Conservation (phyloP, 2,797 vertebrate genomes). For the Megalops cyprinoides region DNA sequence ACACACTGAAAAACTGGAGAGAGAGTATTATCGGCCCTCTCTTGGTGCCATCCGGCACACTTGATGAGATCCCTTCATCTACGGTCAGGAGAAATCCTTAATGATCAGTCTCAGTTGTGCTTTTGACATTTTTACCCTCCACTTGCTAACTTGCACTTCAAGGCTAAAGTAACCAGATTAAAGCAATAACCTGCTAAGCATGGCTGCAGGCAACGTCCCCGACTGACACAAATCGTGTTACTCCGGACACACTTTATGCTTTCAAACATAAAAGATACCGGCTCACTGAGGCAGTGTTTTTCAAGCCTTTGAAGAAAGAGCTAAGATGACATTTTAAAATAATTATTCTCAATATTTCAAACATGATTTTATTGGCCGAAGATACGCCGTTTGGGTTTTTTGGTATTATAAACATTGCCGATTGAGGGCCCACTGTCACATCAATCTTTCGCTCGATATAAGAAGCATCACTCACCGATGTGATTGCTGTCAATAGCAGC, state of each 20-base stretch:
- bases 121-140: constrained; percentile 60
- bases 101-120: constrained; percentile 52
- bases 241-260: constrained; percentile 56
- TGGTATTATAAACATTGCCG: constrained; percentile 24
- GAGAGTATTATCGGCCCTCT: constrained; percentile 13
- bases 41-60: constrained; percentile 25
- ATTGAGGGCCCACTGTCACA: not conserved
- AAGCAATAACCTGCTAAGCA: constrained; percentile 65
- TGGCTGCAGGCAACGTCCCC: constrained; percentile 64
- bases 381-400: constrained; percentile 26
- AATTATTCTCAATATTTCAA: constrained; percentile 35
- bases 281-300: constrained; percentile 48
- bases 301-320: constrained; percentile 31
- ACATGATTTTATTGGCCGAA: constrained; percentile 11
- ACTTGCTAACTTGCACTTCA: constrained; percentile 63
- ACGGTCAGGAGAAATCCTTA: constrained; percentile 52
- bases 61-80: constrained; percentile 34
- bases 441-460: constrained; percentile 26
- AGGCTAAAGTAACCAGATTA: constrained; percentile 71
- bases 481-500: constrained; percentile 16
- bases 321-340: constrained; percentile 31
- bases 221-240: constrained; percentile 69
- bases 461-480: constrained; percentile 5
- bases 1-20: not conserved
- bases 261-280: constrained; percentile 56